Percentiles rank a stretch among this genome's conserved stretches.
Evolutionary conservation across 2,888 invertebrate species (phyloP).

Genomic region (Chymomyza fuscimana): DNA sequence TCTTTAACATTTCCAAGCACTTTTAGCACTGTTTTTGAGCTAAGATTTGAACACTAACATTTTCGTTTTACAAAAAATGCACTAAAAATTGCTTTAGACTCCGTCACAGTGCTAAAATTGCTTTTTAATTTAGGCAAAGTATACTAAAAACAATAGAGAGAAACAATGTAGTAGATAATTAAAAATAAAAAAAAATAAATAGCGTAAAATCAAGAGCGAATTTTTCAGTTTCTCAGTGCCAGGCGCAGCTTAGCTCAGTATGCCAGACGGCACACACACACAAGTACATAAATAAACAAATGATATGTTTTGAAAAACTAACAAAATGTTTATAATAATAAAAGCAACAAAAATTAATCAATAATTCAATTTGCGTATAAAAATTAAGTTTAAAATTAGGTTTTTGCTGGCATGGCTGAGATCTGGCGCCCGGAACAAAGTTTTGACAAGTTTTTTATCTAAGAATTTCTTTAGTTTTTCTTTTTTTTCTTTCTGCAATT

Average conservation of each 20-base stretch:
- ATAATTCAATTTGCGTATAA: constrained; percentile 21
- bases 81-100: constrained; percentile 61
- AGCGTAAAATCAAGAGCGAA: background rate
- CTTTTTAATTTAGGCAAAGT: constrained; percentile 24
- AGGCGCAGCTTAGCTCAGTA: background rate
- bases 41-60: constrained; percentile 71
- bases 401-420: background rate
- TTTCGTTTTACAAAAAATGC: constrained; percentile 61
- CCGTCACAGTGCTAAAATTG: constrained; percentile 55
- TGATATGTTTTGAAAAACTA: constrained; percentile 57
- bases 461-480: constrained; percentile 1
- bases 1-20: constrained; percentile 40
- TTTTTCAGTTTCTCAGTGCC: background rate
- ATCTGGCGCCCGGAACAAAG: constrained; percentile 12
- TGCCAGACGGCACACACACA: constrained; percentile 22
- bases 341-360: constrained; percentile 26
- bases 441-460: constrained; percentile 25
- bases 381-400: constrained; percentile 11
- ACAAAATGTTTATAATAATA: constrained; percentile 1
- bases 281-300: constrained; percentile 41
- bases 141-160: constrained; percentile 24
- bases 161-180: constrained; percentile 25
- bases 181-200: background rate
- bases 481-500: constrained; percentile 31
- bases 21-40: constrained; percentile 66